Conservation (phyloP, 2,888 invertebrate species). For the Ochropacha duplaris region DNA sequence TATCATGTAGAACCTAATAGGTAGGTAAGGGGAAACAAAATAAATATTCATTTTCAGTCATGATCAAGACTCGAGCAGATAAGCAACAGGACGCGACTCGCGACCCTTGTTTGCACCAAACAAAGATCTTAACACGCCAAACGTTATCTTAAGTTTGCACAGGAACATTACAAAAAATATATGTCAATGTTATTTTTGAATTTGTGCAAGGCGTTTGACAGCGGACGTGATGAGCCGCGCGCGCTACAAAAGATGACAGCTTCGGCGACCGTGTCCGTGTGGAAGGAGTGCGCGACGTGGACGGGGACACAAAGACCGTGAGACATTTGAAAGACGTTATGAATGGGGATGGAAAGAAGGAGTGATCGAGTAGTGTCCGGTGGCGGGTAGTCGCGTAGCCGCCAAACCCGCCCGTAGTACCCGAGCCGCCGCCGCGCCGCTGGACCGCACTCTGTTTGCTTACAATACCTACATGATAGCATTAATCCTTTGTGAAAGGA, state of each 20-base stretch:
- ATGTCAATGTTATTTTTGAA: constrained; percentile 79
- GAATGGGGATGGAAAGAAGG: constrained; percentile 76
- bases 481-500: constrained; percentile 57
- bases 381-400: constrained; percentile 16
- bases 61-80: constrained; percentile 58
- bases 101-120: constrained; percentile 77
- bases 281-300: constrained; percentile 61
- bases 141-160: constrained; percentile 77
- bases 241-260: constrained; percentile 75
- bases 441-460: constrained; percentile 26
- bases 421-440: constrained; percentile 25
- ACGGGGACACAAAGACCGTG: constrained; percentile 54
- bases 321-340: constrained; percentile 76
- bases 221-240: constrained; percentile 64
- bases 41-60: constrained; percentile 55
- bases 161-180: constrained; percentile 69
- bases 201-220: constrained; percentile 82
- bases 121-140: constrained; percentile 71
- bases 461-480: constrained; percentile 43
- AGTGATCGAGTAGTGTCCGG: constrained; percentile 75
- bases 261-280: constrained; percentile 46
- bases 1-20: constrained; percentile 16
- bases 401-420: constrained; percentile 23
- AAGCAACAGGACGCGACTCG: constrained; percentile 71
- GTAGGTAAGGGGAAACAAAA: constrained; percentile 27